A percentile compares a stretch with the other conserved stretches of the same genome.
Evolutionary conservation across 2,113 vertebrate genomes (phyloP).

Genomic region (Pollimyrus isidori): DNA sequence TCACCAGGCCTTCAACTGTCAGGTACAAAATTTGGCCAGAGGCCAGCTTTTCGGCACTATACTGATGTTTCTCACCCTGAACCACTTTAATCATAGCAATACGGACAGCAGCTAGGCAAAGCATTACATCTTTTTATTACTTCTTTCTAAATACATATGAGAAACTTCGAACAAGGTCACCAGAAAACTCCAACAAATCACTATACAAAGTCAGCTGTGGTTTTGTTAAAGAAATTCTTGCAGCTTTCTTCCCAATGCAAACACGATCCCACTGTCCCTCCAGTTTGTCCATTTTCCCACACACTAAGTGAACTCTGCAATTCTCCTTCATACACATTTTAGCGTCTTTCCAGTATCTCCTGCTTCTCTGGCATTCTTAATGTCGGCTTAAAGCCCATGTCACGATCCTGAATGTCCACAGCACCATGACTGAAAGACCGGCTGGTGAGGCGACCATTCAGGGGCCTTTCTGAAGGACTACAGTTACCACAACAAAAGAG

Average conservation of each 20-base stretch:
- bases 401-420: background rate
- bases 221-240: constrained; percentile 32
- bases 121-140: background rate
- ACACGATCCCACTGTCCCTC: background rate
- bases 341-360: background rate
- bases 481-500: background rate
- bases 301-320: background rate
- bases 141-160: background rate
- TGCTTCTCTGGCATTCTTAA: background rate
- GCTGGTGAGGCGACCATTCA: background rate
- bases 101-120: background rate
- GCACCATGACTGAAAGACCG: background rate
- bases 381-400: background rate
- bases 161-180: background rate
- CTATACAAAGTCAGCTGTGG: background rate
- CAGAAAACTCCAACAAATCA: background rate
- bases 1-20: too few relatives aligned
- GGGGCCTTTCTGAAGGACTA: background rate
- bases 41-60: too few relatives aligned
- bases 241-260: constrained; percentile 31
- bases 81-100: background rate
- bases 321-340: background rate
- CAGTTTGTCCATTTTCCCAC: background rate
- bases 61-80: background rate
- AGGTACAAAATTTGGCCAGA: too few relatives aligned